These are phyloP conservation scores for Coelogynopora nodosa DNA, from an alignment of 2,888 invertebrate species.

Conservation along the genomic window DNA sequence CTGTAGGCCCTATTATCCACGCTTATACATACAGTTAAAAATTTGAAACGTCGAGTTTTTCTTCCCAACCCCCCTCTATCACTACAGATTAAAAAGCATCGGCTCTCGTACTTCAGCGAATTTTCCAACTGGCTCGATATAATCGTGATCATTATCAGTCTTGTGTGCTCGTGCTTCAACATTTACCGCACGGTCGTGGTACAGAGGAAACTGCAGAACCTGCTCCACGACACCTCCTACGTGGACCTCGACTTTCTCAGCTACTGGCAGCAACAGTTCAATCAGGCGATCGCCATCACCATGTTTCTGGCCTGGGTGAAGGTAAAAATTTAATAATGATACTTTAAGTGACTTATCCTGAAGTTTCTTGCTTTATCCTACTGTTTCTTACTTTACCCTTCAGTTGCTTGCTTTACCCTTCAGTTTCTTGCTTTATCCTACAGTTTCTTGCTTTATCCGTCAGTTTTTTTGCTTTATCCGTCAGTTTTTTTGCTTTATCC, in stretches of 20 bases:
- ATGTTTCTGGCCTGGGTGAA: constrained; percentile 72
- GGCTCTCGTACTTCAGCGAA: constrained; percentile 63
- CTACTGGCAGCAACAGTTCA: constrained; percentile 66
- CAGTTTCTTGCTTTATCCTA: too few species aligned
- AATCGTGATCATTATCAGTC: constrained; percentile 65
- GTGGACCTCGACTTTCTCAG: constrained; percentile 68
- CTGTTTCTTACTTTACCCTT: too few species aligned
- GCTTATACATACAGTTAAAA: too few species aligned
- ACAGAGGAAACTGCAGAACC: constrained; percentile 58
- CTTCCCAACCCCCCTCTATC: neutral
- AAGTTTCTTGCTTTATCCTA: too few species aligned
- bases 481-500: too few species aligned
- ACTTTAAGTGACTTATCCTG: too few species aligned
- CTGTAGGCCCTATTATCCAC: too few species aligned
- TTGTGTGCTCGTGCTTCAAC: constrained; percentile 63
- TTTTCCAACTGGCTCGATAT: constrained; percentile 71
- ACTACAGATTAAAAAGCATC: constrained; percentile 63
- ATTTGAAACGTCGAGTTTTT: neutral
- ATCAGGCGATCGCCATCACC: constrained; percentile 67
- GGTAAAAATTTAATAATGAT: too few species aligned
- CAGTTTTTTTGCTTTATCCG: too few species aligned
- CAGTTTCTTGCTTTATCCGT: too few species aligned
- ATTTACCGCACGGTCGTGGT: constrained; percentile 63
- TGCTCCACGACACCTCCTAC: constrained; percentile 62
- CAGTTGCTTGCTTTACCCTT: too few species aligned